phyloP scores from a whole-genome alignment of 2,888 invertebrate species.

The Petrolisthes cinctipes region DNA sequence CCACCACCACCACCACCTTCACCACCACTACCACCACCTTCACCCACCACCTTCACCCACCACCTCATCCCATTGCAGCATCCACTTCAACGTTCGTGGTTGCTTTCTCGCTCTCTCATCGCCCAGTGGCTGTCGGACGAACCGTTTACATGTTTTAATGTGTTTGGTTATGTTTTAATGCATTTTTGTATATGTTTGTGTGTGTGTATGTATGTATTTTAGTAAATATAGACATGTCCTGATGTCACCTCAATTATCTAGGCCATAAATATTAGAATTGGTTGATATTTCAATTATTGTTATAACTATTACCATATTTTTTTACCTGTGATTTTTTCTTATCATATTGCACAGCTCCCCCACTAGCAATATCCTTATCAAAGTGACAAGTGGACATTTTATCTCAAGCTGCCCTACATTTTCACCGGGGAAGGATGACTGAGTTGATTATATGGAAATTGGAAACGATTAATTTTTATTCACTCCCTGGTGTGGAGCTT shows the following conservation, averaged over 20 bases:
- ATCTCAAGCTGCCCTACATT: too few species aligned
- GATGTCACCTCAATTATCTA: too few species aligned
- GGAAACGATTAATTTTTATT: neutral
- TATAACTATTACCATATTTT: too few species aligned
- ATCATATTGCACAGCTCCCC: neutral
- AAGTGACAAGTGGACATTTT: too few species aligned
- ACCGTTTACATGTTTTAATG: conserved; percentile 8
- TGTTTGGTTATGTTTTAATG: neutral
- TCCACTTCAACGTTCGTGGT: neutral
- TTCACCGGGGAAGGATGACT: neutral
- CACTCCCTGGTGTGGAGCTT: neutral
- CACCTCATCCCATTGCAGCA: neutral
- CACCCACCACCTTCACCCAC: neutral
- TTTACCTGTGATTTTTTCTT: too few species aligned
- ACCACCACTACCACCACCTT: neutral
- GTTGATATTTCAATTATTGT: too few species aligned
- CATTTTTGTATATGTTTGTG: too few species aligned
- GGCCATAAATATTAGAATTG: too few species aligned
- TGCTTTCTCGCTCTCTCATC: neutral
- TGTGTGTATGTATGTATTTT: too few species aligned
- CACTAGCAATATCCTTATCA: neutral
- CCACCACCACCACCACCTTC: conserved; percentile 22
- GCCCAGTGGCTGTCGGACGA: neutral
- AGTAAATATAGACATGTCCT: too few species aligned
- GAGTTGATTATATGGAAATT: neutral